Evolutionary conservation across 2,797 vertebrate species (phyloP), one percentile per base, ranked within the genome.

Genomic region (Fratercula arctica): DNA sequence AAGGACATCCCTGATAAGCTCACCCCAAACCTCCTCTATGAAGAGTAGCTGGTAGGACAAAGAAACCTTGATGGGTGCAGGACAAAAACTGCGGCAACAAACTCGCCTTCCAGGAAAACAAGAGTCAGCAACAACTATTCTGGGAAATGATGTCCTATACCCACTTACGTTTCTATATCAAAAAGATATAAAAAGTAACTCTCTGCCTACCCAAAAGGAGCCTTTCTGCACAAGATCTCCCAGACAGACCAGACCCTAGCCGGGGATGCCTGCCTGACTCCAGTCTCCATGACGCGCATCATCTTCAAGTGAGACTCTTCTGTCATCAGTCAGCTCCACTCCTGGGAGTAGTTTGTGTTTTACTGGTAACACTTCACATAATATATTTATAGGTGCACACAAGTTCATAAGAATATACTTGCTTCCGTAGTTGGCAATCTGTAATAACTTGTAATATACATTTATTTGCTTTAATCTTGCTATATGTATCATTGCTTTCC

Each of bases 221-320:
- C 11, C 15, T 53, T 45, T 46, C 33, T 53, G 7, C 12, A 69
- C 3, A 6, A 73, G 16, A 39, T 16, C 24, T 59, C 45, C 19
- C 1, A 0, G 2, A 17, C 11, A 59, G 29, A 74, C 2, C 7
- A 28, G 26, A 51, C 24, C 14, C 7, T 35, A 37, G 11, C 29
- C 8, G 4, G n/a, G 45, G 68, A 15, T 3, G 6, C 3, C 6
- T 57, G 19, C 8, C 8, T 59, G 39, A 50, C 33, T 85, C 29
- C 3, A 9, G 7, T 33, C n/a, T 48, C 26, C 2, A 0, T 17
- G 15, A 8, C 25, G 3, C 0, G 1, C n/a, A 11, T 39, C 11
- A 26, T 50, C 59, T 68, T 61, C 17, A 50, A 50, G 13, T n/a
- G 17, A 80, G 7, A 46, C 3, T 60, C 78, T 19, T 26, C 33